Conservation (phyloP, 2,888 invertebrate species). For the Nebria salina region DNA sequence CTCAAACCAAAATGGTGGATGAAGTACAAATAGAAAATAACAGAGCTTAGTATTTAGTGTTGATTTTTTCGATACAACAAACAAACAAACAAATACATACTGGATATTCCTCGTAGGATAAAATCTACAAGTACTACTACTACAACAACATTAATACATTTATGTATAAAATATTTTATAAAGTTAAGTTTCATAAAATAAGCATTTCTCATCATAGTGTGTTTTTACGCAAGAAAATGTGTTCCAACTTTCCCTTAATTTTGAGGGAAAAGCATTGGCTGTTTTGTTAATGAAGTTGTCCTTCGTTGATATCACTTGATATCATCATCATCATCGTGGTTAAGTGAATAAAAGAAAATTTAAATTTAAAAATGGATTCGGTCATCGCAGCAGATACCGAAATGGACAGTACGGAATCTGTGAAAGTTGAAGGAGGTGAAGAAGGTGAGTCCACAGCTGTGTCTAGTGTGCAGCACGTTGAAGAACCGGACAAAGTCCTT, state of each 20-base stretch:
- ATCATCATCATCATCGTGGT: no score
- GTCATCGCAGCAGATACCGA: slow-evolving; percentile 10
- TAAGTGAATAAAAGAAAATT: neutral
- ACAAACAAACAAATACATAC: neutral
- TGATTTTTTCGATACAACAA: neutral
- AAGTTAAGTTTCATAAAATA: neutral
- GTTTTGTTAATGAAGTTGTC: neutral
- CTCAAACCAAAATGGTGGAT: neutral
- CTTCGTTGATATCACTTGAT: no score
- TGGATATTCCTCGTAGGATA: neutral
- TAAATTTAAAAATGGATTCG: slow-evolving; percentile 23
- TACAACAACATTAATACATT: neutral
- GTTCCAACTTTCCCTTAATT: neutral
- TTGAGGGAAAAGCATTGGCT: neutral
- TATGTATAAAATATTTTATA: no score
- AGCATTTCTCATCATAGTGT: neutral
- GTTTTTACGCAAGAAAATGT: neutral
- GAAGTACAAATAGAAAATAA: neutral
- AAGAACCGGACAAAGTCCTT: neutral
- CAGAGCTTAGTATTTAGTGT: neutral
- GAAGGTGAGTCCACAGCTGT: neutral
- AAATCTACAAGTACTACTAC: neutral
- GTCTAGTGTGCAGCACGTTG: slow-evolving; percentile 5
- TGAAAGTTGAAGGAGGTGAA: neutral
- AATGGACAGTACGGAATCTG: slow-evolving; percentile 23